Evolutionary conservation across 2,888 invertebrate species (phyloP), one percentile per base, ranked within the genome.

Genomic region (Sesamia inferens): DNA sequence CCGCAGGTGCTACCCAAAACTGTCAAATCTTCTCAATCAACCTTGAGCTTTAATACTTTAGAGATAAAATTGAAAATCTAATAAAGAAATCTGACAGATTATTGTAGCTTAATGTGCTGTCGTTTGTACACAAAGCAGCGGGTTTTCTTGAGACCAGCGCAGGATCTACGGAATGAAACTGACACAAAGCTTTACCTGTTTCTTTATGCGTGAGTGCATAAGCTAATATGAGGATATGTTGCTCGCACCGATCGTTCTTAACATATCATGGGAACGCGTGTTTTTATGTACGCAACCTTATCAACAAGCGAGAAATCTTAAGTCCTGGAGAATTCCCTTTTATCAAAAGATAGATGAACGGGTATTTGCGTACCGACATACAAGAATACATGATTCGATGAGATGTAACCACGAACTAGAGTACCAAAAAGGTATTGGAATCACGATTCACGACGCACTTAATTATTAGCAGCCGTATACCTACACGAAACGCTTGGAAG

Each of bases 401-500:
- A 48, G 55, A n/a, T 47, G 51, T 47, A 55, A 58, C 65, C 58
- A 7, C 24, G 71, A 51, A 63, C 39, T 42, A 5, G n/a, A 51
- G 13, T 39, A 14, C 8, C 42, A 47, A 57, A 68, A 79, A 65
- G 22, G 62, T 80, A 68, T 55, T 22, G 54, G 51, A 80, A 59
- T 81, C 68, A 73, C 79, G 78, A 78, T 44, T 62, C 62, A 73
- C 48, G 48, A 57, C 42, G 47, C 22, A 65, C 59, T 57, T 66
- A 66, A 64, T 70, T 54, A 79, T 76, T 70, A 79, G 48, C 59
- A 57, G 55, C 55, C 39, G 22, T 24, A 48, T 47, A 47, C 14
- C 10, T 54, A 14, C 16, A 61, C 64, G 51, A 62, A 68, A 74
- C n/a, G 57, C 7, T 79, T 74, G 66, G 11, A n/a, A n/a, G n/a